Evolutionary conservation across 2,113 vertebrate species (phyloP), one percentile per base, ranked within the genome.

Genomic region (Sturnus vulgaris): DNA sequence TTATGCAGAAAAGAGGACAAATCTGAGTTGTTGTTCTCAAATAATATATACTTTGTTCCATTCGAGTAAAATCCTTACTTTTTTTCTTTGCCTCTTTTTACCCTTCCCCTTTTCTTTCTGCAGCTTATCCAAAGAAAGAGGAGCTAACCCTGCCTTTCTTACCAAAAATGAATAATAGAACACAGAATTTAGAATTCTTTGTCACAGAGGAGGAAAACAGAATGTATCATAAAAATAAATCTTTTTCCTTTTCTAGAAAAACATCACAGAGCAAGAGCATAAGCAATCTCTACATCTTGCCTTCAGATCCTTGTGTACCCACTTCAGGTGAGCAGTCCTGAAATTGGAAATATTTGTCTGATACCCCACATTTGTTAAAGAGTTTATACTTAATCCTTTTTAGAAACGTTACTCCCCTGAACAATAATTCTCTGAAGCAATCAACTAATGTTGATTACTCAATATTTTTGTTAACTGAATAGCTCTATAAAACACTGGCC

Each of bases 281-380:
- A 98, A 98, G 33, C 98, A 98, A 66, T 99, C 99, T 11, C 97
- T 98, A 23, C 99, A 98, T 87, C 98, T 99, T 82, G 99, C 99
- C 7, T 99, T 99, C 96, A 98, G 98, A 81, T 99, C 99, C 13
- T 98, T 99, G 47, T 99, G 99, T 94, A 98, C 98, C 7, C 99
- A 99, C 97, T 99, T 99, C 98, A 99, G 99, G 99, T 99, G 91
- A 97, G 96, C 91, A 15, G 7, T 37, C 23, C 25, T 69, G 46
- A 89, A 65, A 44, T 2, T 13, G 33, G 44, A 73, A 56, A 44
- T 53, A 73, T 12, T n/a, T 76, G 7, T 78, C 30, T 56, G 44
- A 31, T 89, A 40, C 12, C 24, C 22, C 24, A 23, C 24, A 40
- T 59, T 49, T 84, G 11, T 47, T 86, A 57, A 13, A 35, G 55